A percentile compares a stretch with the other conserved stretches of the same genome.
Evolutionary conservation across 2,888 invertebrate genomes (phyloP).

Genomic region (Spilosoma lubricipeda): DNA sequence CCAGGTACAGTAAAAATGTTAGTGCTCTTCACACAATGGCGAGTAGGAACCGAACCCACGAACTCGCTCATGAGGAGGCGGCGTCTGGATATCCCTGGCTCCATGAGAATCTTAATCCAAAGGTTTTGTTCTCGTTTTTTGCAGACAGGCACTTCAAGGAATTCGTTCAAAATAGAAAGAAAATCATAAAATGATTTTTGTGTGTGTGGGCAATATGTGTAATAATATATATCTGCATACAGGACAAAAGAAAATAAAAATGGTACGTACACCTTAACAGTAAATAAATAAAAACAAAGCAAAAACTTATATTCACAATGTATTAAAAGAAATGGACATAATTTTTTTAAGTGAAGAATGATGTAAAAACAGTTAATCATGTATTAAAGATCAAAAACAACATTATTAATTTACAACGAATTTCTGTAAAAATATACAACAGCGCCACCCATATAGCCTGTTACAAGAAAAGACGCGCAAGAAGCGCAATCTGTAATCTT

Average conservation of each 20-base stretch:
- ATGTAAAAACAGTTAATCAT: neutral
- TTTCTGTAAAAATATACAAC: conserved; percentile 10
- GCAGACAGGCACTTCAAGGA: no score
- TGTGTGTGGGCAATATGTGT: neutral
- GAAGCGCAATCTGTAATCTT: conserved; percentile 1
- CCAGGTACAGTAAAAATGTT: no score
- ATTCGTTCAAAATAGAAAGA: no score
- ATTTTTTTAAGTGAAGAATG: neutral
- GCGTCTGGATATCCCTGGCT: no score
- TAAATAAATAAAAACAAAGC: neutral
- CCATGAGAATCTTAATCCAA: no score
- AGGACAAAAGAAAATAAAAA: neutral
- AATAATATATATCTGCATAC: neutral
- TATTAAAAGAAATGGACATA: neutral
- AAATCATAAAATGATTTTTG: neutral
- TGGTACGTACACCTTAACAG: neutral
- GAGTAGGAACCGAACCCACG: no score
- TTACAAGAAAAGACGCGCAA: conserved; percentile 12
- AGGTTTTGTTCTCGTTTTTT: no score
- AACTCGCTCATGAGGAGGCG: no score
- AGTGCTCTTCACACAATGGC: no score
- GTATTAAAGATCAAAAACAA: neutral
- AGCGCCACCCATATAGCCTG: conserved; percentile 15
- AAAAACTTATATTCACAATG: neutral
- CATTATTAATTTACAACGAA: neutral